These are phyloP conservation scores for Tenodera sinensis DNA, from an alignment of 2,888 invertebrate genomes.

Conservation along the genomic window DNA sequence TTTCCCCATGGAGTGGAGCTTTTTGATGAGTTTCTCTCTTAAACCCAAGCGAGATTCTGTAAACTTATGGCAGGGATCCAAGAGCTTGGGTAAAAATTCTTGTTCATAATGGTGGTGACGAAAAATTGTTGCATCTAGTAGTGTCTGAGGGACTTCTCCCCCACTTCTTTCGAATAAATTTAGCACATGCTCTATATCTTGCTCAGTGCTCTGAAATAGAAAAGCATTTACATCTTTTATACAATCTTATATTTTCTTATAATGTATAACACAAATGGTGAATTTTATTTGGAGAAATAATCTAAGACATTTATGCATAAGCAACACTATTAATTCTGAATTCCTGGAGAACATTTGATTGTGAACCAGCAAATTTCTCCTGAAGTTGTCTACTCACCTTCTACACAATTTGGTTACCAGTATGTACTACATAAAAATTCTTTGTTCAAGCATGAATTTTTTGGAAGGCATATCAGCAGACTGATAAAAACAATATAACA, in stretches of 20 bases:
- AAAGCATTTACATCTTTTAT: neutral
- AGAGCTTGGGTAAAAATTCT: neutral
- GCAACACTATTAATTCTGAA: too few relatives aligned
- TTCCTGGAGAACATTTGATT: too few relatives aligned
- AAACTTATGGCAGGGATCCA: neutral
- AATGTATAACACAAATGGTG: neutral
- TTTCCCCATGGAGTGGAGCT: neutral
- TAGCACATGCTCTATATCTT: slow-evolving; percentile 4
- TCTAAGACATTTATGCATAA: too few relatives aligned
- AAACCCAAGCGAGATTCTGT: neutral
- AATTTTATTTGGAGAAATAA: neutral
- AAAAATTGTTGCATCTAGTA: neutral
- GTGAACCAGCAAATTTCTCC: too few relatives aligned
- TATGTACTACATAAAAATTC: too few relatives aligned
- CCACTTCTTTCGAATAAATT: neutral
- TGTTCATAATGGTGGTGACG: slow-evolving; percentile 9
- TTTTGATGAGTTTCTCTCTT: neutral
- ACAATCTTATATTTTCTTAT: neutral
- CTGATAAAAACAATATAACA: too few relatives aligned
- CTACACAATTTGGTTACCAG: too few relatives aligned
- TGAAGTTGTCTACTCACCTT: too few relatives aligned
- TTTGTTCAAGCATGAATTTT: too few relatives aligned
- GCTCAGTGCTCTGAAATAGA: slow-evolving; percentile 1
- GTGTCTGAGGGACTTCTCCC: neutral
- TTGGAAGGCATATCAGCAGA: too few relatives aligned